Evolutionary conservation across 1,140 invertebrate species (phyloP).

Genomic region (Trachelipus rathkii): DNA sequence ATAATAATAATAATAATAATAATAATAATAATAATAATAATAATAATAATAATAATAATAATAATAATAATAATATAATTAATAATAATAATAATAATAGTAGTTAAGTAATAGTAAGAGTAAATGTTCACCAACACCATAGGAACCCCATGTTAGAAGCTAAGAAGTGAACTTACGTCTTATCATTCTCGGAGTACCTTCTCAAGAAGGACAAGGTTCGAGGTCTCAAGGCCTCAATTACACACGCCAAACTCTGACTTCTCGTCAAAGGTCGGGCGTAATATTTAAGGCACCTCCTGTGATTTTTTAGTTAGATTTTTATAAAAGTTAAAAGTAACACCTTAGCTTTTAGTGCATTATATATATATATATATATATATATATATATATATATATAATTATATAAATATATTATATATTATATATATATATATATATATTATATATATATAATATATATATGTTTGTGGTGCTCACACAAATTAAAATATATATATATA

Average conservation of each 20-base stretch:
- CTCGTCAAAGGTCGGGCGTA: neutral
- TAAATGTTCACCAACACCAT: no score
- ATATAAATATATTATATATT: no score
- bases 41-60: neutral
- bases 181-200: slow-evolving; percentile 37
- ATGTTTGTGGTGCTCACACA: no score
- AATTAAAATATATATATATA: no score
- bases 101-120: no score
- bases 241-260: slow-evolving; percentile 38
- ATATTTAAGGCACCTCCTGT: neutral
- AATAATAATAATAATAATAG: neutral
- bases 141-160: no score
- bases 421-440: no score
- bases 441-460: no score
- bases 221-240: slow-evolving; percentile 31
- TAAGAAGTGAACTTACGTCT: neutral
- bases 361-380: no score
- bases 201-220: slow-evolving; percentile 35
- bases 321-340: neutral
- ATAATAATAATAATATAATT: neutral
- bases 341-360: neutral
- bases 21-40: neutral
- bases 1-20: neutral
- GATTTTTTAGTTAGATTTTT: neutral
- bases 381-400: no score